Base-by-base conservation (phyloP, 2,888 invertebrate genomes). In the Diaperis boleti region DNA sequence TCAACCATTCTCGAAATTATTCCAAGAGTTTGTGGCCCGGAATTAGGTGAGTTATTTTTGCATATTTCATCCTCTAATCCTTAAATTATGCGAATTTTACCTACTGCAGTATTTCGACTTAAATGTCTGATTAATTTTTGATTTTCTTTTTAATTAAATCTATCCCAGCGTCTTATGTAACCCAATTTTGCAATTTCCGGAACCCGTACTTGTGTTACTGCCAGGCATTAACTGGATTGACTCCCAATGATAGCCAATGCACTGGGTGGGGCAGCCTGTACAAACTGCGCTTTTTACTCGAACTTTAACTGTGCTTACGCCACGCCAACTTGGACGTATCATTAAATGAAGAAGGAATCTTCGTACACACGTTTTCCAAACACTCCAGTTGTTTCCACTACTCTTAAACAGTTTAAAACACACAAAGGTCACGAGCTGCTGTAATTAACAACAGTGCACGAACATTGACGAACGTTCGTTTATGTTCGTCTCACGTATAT, bases 1-100 rank as follows among this genome's bases (percentile, higher is more conserved):
- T 92, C 92, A 70, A 92, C 94, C 68, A 94, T 95, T 81, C 83
- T 95, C 79, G 94, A 94, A 84, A 93, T 95, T 77, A 94, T 95
- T 79, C 94, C 94, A 56, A 87, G 94, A 74, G 94, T 95, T 73
- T 95, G 95, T 82, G 95, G 95, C 69, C 91, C 92, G 69, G 94
- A 94, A 86, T 89, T 92, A 81, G 94, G 95, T 95, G 82, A 90
- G 89, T 85, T 66, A 64, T 60, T 68, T 67, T 67, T 61, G 54
- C 50, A 45, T 59, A 59, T 54, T 54, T 59, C 52, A 29, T 14
- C 22, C 50, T 14, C 50, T 59, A 54, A 54, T 54, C 54, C 39
- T 10, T 17, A 61, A 61, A 54, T 61, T 61, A 55, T 61, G 61
- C 55, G 54, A 60, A 61, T 60, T 44, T 42, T 52, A 52, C 31